phyloP scores from a whole-genome alignment of 2,888 invertebrate genomes.

The Athripsodes cinereus region DNA sequence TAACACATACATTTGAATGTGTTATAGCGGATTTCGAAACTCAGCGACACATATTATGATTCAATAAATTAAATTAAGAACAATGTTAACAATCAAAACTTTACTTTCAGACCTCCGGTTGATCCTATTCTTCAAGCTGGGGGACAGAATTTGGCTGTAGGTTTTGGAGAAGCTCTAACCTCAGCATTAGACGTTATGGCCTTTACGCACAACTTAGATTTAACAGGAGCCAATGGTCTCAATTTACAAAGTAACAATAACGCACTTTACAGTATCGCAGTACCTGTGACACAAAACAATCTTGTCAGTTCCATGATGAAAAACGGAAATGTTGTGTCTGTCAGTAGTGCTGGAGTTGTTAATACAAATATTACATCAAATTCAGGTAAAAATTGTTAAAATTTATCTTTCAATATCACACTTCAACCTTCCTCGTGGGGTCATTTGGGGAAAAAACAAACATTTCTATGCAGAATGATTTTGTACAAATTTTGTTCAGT shows the following conservation, averaged over 20 bases:
- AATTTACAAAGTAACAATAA: conserved; percentile 20
- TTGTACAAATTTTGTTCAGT: no score
- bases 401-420: no score
- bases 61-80: no score
- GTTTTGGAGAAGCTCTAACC: conserved; percentile 56
- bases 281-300: background rate
- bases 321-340: background rate
- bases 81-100: no score
- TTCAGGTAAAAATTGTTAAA: background rate
- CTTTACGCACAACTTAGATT: conserved; percentile 69
- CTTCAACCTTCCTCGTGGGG: no score
- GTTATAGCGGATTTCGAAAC: no score
- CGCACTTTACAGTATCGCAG: background rate
- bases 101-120: conserved; percentile 37
- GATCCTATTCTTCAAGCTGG: conserved; percentile 40
- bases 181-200: conserved; percentile 79
- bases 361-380: background rate
- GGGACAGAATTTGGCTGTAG: conserved; percentile 41
- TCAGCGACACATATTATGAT: no score
- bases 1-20: no score
- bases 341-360: background rate
- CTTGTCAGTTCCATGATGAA: background rate
- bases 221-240: conserved; percentile 33
- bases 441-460: no score
- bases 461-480: no score